Evolutionary conservation across 2,888 invertebrate species (phyloP).

Genomic region (Agriopis marginaria): DNA sequence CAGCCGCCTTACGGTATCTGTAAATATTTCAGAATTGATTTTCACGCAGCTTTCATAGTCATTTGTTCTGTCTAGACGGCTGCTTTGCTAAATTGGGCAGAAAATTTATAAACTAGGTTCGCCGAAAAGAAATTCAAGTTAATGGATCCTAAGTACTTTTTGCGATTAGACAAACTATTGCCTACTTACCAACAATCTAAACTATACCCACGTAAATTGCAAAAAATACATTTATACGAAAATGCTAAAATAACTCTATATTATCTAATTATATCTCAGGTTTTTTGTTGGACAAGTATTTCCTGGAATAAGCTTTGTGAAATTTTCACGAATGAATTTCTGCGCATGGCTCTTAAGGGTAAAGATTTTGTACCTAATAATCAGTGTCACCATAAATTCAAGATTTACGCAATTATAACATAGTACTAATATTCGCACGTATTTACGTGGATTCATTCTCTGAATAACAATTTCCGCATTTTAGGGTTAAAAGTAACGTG

Average conservation of each 20-base stretch:
- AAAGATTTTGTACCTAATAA: too few species aligned
- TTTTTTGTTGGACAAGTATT: too few species aligned
- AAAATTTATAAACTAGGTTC: constrained; percentile 34
- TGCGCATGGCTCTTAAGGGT: too few species aligned
- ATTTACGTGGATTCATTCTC: too few species aligned
- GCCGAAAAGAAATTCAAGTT: constrained; percentile 24
- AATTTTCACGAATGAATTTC: too few species aligned
- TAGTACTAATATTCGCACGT: too few species aligned
- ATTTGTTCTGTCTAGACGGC: constrained; percentile 27
- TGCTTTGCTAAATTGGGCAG: constrained; percentile 40
- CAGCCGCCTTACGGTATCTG: constrained; percentile 35
- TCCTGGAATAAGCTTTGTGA: too few species aligned
- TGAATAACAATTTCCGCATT: too few species aligned
- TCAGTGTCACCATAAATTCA: too few species aligned
- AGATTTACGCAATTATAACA: too few species aligned
- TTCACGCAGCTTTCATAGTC: constrained; percentile 40
- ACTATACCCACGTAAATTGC: neutral
- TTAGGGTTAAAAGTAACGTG: too few species aligned
- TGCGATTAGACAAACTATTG: constrained; percentile 2
- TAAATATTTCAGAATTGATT: constrained; percentile 42
- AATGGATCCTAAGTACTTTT: constrained; percentile 22
- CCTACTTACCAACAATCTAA: neutral
- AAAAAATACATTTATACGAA: neutral
- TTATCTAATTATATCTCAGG: too few species aligned
- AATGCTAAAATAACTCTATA: neutral